Percentiles rank a stretch among this genome's conserved stretches.
These are phyloP conservation scores for Philereme transversata DNA, from an alignment of 2,888 invertebrate species.

Conservation along the genomic window DNA sequence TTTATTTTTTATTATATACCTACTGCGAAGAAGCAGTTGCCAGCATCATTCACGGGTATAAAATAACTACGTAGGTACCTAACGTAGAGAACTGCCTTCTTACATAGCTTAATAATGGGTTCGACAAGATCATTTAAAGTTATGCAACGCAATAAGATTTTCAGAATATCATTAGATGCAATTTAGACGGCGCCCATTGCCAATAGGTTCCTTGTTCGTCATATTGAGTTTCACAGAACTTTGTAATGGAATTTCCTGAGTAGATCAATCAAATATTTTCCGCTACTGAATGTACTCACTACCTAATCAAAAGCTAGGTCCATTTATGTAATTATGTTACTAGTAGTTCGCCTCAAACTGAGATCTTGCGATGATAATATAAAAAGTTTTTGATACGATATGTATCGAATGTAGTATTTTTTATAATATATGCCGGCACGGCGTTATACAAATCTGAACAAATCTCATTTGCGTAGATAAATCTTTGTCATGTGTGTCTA, in stretches of 20 bases:
- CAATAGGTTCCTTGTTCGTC: slow-evolving; percentile 25
- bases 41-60: slow-evolving; percentile 16
- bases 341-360: too few relatives aligned
- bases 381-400: too few relatives aligned
- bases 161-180: slow-evolving; percentile 36
- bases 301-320: background rate
- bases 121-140: slow-evolving; percentile 27
- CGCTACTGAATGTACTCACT: slow-evolving; percentile 1
- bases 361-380: too few relatives aligned
- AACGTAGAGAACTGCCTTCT: slow-evolving; percentile 12
- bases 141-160: slow-evolving; percentile 30
- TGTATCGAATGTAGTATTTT: too few relatives aligned
- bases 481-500: too few relatives aligned
- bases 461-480: too few relatives aligned
- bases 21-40: slow-evolving; percentile 20
- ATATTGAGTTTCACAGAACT: slow-evolving; percentile 37
- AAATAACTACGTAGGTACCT: slow-evolving; percentile 3
- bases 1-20: slow-evolving; percentile 13
- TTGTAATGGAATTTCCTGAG: slow-evolving; percentile 36
- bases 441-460: too few relatives aligned
- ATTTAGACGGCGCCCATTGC: slow-evolving; percentile 19
- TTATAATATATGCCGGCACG: too few relatives aligned
- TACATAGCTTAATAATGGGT: slow-evolving; percentile 27
- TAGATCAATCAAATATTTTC: slow-evolving; percentile 42
- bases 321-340: too few relatives aligned